These are phyloP conservation scores for Tribolium freemani DNA, from an alignment of 2,888 invertebrate species.

Conservation along the genomic window DNA sequence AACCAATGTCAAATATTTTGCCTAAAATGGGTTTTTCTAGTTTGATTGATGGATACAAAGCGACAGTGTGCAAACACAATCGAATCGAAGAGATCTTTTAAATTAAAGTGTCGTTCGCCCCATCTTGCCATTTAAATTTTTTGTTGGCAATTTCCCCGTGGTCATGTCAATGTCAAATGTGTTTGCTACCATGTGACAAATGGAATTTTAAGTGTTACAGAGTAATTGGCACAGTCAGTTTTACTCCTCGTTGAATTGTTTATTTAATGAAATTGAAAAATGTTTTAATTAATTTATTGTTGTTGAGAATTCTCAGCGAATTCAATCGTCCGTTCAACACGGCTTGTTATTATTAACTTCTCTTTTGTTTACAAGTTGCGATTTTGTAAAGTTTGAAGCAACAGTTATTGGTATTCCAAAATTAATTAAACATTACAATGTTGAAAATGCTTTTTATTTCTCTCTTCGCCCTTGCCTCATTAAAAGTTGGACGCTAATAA, in stretches of 20 bases:
- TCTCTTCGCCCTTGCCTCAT: neutral
- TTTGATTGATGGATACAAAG: neutral
- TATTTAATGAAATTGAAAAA: no score
- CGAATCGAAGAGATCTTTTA: neutral
- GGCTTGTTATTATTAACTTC: neutral
- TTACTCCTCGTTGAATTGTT: no score
- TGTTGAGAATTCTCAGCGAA: neutral
- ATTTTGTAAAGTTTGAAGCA: neutral
- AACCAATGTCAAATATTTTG: neutral
- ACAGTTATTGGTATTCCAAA: neutral
- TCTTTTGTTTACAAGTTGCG: neutral
- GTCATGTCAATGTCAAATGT: neutral
- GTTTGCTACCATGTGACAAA: neutral
- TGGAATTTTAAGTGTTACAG: neutral
- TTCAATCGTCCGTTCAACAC: neutral
- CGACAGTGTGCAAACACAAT: neutral
- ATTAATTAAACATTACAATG: neutral
- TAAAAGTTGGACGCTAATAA: neutral
- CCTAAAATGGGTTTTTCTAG: neutral
- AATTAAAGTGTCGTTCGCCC: neutral
- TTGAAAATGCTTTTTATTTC: neutral
- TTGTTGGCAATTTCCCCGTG: neutral
- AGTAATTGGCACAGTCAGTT: neutral
- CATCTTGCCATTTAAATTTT: neutral
- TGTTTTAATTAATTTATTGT: neutral